Base-by-base conservation (phyloP, 2,888 invertebrate species). In the Stenodema calcarata region DNA sequence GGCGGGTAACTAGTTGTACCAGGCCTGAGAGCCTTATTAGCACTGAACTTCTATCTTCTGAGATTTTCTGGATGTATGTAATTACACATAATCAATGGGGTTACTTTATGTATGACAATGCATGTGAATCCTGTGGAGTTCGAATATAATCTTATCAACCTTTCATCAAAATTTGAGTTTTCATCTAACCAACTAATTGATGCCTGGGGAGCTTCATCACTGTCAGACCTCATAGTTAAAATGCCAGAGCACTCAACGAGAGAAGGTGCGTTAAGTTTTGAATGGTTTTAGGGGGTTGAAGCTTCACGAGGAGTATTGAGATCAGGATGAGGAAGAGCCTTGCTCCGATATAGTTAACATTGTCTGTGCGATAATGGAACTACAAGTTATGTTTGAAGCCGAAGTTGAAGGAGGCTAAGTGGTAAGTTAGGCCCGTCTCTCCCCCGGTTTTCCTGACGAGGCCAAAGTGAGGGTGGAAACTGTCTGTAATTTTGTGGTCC, bases 401-500 rank as follows among this genome's bases (percentile, higher is more conserved):
- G 47, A 80, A 80, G 80, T 80, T 80, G 80, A 80, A 80, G 80
- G 23, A 30, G 73, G 47, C 80, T 80, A 80, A 80, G 80, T 80
- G 80, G 80, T 80, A 80, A 80, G 80, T 80, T 80, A 50, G 80
- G 80, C 80, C 73, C 73, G 35, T 35, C n/a, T 80, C 44, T n/a
- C 69, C 27, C 23, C 1, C 30, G 80, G 80, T 80, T 35, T 35
- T 35, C 73, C 41, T 41, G 35, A 30, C 73, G 73, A 41, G 35
- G 73, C 41, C 73, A 41, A 73, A 30, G 47, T n/a, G 50, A 18
- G 79, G 27, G 50, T 18, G 44, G 54, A 80, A 80, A 80, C 80
- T 80, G 80, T 80, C 80, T 47, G 80, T 80, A 80, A 80, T 80
- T 80, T 80, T 80, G 80, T 54, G 80, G 80, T 80, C 54, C 54